A percentile compares a stretch with the other conserved stretches of the same genome.
These are phyloP conservation scores for Antechinus flavipes DNA, from an alignment of 2,113 vertebrate genomes.

Conservation along the genomic window DNA sequence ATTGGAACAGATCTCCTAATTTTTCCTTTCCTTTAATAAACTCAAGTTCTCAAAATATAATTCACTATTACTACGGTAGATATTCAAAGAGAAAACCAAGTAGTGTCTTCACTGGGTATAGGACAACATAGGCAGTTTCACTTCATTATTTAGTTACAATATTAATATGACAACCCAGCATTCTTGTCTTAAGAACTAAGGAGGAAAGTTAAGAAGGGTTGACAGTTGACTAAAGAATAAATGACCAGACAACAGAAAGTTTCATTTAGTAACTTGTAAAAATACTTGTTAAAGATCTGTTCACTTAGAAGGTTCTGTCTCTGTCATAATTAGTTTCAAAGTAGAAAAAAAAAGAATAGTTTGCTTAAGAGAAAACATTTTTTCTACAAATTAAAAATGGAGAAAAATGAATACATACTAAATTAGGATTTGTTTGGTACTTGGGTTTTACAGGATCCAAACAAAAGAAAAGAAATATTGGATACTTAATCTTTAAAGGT, in stretches of 20 bases:
- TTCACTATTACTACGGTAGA: background rate
- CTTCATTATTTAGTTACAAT: background rate
- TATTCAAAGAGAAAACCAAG: background rate
- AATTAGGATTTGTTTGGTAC: background rate
- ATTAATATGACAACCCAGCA: background rate
- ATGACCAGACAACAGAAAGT: background rate
- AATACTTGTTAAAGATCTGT: background rate
- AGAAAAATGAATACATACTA: background rate
- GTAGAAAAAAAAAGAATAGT: background rate
- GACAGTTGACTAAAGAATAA: background rate
- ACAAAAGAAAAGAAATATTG: background rate
- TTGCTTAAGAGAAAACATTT: background rate
- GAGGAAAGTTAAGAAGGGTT: background rate
- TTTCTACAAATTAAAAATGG: background rate
- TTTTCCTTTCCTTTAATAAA: conserved; percentile 38
- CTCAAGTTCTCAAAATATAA: conserved; percentile 29
- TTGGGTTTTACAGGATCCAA: background rate
- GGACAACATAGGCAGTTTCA: background rate
- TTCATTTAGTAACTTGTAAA: background rate
- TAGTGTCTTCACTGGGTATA: background rate
- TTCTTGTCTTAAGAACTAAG: background rate
- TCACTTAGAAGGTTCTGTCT: background rate
- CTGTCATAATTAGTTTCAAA: background rate
- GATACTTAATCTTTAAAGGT: background rate
- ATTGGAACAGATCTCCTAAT: conserved; percentile 22